Conservation (phyloP, 1,140 invertebrate species). For the Drosophila saltans region DNA sequence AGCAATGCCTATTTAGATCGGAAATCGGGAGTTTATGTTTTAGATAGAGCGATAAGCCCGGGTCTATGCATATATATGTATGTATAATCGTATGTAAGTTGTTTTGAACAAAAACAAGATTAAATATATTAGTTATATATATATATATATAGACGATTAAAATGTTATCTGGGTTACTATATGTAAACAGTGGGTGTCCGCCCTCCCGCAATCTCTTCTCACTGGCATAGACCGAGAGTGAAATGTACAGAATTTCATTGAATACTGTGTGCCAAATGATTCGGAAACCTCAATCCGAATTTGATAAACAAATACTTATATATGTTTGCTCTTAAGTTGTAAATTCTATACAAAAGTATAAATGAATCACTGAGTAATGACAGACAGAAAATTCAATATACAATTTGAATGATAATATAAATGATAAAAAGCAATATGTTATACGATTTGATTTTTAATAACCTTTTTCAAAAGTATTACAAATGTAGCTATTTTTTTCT, state of each 20-base stretch:
- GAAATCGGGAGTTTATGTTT: conserved; percentile 2
- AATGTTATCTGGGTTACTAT: conserved; percentile 6
- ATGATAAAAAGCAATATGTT: no score
- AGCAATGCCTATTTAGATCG: background rate
- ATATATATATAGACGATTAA: background rate
- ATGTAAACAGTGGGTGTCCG: background rate
- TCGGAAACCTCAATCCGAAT: background rate
- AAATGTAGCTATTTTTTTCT: no score
- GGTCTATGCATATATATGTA: background rate
- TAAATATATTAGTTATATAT: background rate
- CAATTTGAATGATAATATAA: no score
- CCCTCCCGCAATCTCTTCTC: background rate
- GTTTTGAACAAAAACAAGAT: conserved; percentile 2
- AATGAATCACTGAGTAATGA: no score
- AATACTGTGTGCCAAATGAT: background rate
- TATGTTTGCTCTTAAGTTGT: no score
- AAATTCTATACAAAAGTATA: no score
- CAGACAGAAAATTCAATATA: no score
- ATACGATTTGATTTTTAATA: no score
- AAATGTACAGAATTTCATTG: background rate
- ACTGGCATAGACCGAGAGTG: background rate
- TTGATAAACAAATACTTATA: background rate
- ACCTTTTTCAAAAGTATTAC: no score
- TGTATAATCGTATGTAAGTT: background rate
- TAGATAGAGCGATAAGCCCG: background rate